Percentiles rank a stretch among this genome's conserved stretches.
Conservation (phyloP, 2,797 vertebrate genomes). For the Glyptemys insculpta region DNA sequence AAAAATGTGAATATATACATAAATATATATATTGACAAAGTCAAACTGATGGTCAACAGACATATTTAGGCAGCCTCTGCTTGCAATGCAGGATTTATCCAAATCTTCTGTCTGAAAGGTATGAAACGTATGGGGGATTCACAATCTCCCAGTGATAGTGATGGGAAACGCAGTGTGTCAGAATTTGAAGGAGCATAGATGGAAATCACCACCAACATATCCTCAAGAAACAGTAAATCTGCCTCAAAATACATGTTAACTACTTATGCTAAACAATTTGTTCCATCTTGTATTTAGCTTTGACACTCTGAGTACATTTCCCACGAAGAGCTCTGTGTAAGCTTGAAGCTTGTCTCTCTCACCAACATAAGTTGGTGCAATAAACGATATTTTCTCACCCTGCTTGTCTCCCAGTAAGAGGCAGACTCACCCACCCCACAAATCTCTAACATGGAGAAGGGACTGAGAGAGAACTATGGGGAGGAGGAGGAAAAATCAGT, state of each 20-base stretch:
- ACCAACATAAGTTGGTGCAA: background rate
- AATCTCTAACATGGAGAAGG: background rate
- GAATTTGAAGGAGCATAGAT: background rate
- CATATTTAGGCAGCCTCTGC: background rate
- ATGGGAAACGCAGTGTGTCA: background rate
- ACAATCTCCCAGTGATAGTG: background rate
- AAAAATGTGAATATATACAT: background rate
- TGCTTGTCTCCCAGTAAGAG: background rate
- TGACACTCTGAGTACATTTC: background rate
- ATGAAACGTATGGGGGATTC: background rate
- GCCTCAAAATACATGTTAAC: background rate
- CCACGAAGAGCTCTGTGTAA: background rate
- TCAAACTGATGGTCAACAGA: background rate
- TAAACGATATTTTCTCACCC: background rate
- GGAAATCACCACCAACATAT: background rate
- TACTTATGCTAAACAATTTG: background rate
- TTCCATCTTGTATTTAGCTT: background rate
- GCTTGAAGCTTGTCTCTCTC: background rate
- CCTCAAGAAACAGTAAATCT: background rate
- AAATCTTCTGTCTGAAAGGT: background rate
- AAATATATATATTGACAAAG: background rate
- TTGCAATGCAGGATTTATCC: background rate
- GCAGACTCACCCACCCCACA: background rate
- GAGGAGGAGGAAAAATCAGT: background rate
- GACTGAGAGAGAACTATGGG: background rate